Evolutionary conservation across 2,797 vertebrate species (phyloP).

Genomic region (Notoglanidium macrostoma): DNA sequence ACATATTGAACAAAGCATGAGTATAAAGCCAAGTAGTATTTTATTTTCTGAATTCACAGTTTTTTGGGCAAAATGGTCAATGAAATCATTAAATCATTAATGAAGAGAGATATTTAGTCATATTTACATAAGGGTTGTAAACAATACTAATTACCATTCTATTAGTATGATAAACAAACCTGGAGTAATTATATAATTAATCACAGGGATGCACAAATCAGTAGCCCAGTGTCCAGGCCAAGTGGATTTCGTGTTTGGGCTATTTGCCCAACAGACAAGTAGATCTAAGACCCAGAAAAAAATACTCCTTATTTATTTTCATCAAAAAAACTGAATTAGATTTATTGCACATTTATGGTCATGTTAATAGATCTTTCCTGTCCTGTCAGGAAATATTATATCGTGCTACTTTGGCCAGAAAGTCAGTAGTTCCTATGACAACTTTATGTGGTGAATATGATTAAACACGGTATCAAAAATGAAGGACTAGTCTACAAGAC

Average conservation of each 20-base stretch:
- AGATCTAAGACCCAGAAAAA: background rate
- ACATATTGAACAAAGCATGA: constrained; percentile 24
- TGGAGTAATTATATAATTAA: background rate
- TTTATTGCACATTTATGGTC: background rate
- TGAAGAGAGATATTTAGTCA: background rate
- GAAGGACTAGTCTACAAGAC: background rate
- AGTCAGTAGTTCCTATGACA: background rate
- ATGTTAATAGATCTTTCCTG: background rate
- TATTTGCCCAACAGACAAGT: background rate
- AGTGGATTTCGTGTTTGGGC: background rate
- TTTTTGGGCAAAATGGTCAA: background rate
- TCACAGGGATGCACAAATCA: background rate
- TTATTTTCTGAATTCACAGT: background rate
- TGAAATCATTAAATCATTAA: background rate
- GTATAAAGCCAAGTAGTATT: background rate
- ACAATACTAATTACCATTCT: background rate
- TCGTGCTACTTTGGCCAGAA: background rate
- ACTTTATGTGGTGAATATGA: background rate
- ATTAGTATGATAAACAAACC: constrained; percentile 2
- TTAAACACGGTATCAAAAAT: background rate
- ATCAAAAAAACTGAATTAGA: background rate
- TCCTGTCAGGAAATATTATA: background rate
- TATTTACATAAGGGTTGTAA: background rate
- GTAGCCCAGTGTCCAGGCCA: background rate
- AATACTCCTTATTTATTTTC: background rate